These are phyloP conservation scores for Enteromius anoplus DNA, from an alignment of 2,797 vertebrate species.

Conservation along the genomic window DNA sequence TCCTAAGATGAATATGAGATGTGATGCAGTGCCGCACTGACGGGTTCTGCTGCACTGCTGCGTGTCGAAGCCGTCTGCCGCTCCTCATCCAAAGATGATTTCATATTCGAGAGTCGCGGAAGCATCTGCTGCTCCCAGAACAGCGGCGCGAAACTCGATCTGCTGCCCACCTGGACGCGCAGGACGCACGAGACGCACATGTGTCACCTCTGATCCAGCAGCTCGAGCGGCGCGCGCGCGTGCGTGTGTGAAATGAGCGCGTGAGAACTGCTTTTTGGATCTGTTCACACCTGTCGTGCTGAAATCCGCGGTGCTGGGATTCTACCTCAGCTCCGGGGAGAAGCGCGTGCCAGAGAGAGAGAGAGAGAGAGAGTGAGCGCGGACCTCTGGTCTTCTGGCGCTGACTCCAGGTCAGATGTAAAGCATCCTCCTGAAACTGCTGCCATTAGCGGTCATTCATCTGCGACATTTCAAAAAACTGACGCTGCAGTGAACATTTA, in stretches of 20 bases:
- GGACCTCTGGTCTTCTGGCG: conserved; percentile 77
- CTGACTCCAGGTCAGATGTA: conserved; percentile 92
- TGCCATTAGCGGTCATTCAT: not conserved
- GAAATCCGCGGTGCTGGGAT: conserved; percentile 85
- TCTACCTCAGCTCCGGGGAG: conserved; percentile 85
- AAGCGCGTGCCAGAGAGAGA: conserved; percentile 87
- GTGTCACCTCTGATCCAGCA: conserved; percentile 78
- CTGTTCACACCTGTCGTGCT: conserved; percentile 89
- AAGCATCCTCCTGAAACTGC: conserved; percentile 68
- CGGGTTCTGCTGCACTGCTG: conserved; percentile 64
- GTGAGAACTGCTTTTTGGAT: conserved; percentile 74
- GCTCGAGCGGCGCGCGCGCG: conserved; percentile 35
- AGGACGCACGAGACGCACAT: conserved; percentile 73
- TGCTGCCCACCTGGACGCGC: conserved; percentile 85
- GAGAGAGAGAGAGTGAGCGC: conserved; percentile 86
- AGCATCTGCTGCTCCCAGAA: conserved; percentile 86
- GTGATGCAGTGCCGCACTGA: conserved; percentile 9
- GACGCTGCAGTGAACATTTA: too few relatives aligned
- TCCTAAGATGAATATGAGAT: not conserved
- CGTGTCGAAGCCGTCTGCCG: conserved; percentile 79
- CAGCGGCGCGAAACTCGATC: conserved; percentile 78
- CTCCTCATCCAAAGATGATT: conserved; percentile 77
- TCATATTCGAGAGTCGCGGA: conserved; percentile 76
- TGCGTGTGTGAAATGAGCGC: conserved; percentile 45
- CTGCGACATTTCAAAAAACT: too few relatives aligned